Evolutionary conservation across 2,113 vertebrate genomes (phyloP).

Genomic region (Atrichornis clamosus): DNA sequence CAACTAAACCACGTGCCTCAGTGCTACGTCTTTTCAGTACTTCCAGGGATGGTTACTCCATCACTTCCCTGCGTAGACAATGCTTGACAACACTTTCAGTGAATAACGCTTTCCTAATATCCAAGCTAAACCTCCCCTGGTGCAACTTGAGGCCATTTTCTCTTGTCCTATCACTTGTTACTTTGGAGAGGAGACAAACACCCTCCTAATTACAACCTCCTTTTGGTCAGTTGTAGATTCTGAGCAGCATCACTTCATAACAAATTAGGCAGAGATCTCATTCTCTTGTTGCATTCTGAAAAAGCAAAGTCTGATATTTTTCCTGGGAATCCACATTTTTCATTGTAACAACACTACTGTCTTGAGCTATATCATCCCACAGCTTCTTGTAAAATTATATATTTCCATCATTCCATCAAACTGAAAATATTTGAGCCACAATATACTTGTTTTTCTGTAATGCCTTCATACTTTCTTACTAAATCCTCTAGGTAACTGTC

Average conservation of each 20-base stretch:
- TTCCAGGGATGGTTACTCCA: not conserved
- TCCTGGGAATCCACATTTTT: not conserved
- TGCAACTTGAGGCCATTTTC: not conserved
- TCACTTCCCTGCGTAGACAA: not conserved
- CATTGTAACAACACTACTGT: not conserved
- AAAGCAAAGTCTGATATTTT: not conserved
- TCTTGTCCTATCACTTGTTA: not conserved
- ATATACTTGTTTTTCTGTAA: not conserved
- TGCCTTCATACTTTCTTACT: not conserved
- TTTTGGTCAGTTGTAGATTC: not conserved
- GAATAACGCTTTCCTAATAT: not conserved
- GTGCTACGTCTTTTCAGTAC: not conserved
- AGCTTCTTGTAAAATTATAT: not conserved
- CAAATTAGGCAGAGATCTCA: not conserved
- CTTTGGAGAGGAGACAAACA: not conserved
- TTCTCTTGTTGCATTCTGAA: not conserved
- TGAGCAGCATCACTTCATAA: not conserved
- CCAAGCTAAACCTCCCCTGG: not conserved
- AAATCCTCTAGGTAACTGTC: not conserved
- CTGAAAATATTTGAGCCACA: not conserved
- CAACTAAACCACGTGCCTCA: not conserved
- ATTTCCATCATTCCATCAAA: not conserved
- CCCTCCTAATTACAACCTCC: not conserved
- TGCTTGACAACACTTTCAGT: not conserved
- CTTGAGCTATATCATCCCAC: not conserved